Conservation (phyloP, 2,113 vertebrate genomes). For the Nothobranchius furzeri region DNA sequence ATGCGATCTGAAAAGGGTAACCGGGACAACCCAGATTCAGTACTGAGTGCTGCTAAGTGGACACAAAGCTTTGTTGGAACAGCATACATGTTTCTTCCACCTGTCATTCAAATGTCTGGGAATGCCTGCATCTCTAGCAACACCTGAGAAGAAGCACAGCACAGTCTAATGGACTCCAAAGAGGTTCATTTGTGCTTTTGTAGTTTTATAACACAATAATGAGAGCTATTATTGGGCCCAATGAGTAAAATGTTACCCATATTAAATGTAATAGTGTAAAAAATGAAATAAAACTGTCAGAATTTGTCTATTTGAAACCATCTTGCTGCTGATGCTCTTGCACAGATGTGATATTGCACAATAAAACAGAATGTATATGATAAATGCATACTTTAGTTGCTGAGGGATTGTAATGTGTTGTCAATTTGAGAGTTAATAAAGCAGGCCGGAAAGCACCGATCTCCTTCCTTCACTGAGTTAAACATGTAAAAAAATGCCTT, state of each 20-base stretch:
- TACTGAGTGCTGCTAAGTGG: constrained; percentile 5
- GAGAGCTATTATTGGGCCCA: constrained; percentile 16
- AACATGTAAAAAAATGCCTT: background rate
- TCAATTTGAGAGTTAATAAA: too few species aligned
- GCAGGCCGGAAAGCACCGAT: too few species aligned
- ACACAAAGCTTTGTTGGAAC: constrained; percentile 9
- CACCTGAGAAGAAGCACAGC: constrained; percentile 1
- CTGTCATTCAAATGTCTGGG: constrained; percentile 9
- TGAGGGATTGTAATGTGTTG: too few species aligned
- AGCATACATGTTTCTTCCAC: constrained; percentile 11
- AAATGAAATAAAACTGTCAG: constrained; percentile 5
- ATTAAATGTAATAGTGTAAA: constrained; percentile 26
- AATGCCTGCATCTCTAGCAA: constrained; percentile 14
- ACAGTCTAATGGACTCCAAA: background rate
- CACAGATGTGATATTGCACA: background rate
- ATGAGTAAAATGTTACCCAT: constrained; percentile 17
- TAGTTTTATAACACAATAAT: constrained; percentile 34
- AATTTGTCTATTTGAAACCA: background rate
- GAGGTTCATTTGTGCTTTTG: constrained; percentile 8
- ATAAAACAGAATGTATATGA: background rate
- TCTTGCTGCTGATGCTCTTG: background rate
- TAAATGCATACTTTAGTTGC: too few species aligned
- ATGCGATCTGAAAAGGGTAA: constrained; percentile 36
- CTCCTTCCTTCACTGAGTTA: too few species aligned
- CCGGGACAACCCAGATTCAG: constrained; percentile 16